Base-by-base conservation (phyloP, 2,797 vertebrate species). In the Florisuga fusca region DNA sequence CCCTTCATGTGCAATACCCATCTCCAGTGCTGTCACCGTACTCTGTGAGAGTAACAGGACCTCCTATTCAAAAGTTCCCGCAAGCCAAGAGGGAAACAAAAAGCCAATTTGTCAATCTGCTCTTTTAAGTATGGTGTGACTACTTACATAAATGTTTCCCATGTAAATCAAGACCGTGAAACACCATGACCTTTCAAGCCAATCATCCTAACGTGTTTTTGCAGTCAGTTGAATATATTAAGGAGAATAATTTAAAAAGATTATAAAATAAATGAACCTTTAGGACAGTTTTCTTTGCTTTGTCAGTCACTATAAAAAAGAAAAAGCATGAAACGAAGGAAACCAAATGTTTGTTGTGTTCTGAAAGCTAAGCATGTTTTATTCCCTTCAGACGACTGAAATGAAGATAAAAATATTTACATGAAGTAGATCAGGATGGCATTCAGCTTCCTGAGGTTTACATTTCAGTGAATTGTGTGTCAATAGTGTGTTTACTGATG, bases 161-260 rank as follows among this genome's bases (percentile, higher is more conserved):
- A 1, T 7, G 6, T 38, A 13, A 29, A 84, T 27, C 15, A 33
- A 18, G 81, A 61, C 3, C 2, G 7, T 68, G 62, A 33, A 88
- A 31, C 1, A 1, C n/a, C 1, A 0, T 5, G 33, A 12, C 25
- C 29, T 1, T 12, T 63, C 41, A 22, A 55, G 41, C 36, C 64
- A 17, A 20, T 16, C 45, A 16, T 18, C 10, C 26, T 15, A 26
- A n/a, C 8, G 3, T 34, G 57, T 59, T 43, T 61, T 67, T 3
- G 10, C 21, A 62, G 51, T 8, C 46, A 9, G 2, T 1, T 15
- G 26, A 57, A 67, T 31, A 20, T 17, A 41, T 12, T 68, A 51
- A 16, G 10, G n/a, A 51, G 88, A 55, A 43, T 4, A 48, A 59
- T 41, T 29, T 3, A 31, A 66, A 48, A 59, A 41, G 15, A 58